phyloP scores from a whole-genome alignment of 2,797 vertebrate genomes.

The Sebastiscus tertius region DNA sequence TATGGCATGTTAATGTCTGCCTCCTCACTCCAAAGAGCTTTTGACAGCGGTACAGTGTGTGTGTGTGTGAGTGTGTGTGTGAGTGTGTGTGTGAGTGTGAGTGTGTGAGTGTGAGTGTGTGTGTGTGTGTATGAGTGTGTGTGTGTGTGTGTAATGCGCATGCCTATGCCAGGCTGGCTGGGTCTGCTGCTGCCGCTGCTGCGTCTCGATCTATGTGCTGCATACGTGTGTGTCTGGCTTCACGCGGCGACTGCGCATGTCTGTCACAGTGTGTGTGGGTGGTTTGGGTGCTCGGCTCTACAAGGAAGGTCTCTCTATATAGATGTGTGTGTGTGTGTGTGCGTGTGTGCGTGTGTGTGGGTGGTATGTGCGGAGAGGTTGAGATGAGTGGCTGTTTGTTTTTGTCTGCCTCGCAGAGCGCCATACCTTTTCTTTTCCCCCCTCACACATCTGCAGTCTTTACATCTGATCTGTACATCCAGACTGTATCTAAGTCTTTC shows the following conservation, averaged over 20 bases:
- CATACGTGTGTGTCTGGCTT: conserved; percentile 76
- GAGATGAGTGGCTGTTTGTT: conserved; percentile 79
- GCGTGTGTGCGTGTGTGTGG: conserved; percentile 15
- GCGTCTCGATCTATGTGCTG: conserved; percentile 73
- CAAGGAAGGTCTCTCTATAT: conserved; percentile 48
- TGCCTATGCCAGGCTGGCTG: conserved; percentile 46
- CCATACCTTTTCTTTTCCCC: conserved; percentile 3
- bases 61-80: conserved; percentile 22
- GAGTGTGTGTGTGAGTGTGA: conserved; percentile 11
- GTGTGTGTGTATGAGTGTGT: conserved; percentile 22
- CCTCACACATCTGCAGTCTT: conserved; percentile 38
- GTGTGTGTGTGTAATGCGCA: conserved; percentile 45
- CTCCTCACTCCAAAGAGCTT: conserved; percentile 66
- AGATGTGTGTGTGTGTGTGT: not conserved
- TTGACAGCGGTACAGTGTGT: conserved; percentile 52
- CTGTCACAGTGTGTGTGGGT: conserved; percentile 73
- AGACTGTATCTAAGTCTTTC: not conserved
- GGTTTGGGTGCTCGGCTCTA: conserved; percentile 73
- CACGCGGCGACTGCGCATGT: conserved; percentile 68
- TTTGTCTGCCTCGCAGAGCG: conserved; percentile 72
- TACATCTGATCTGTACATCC: not conserved
- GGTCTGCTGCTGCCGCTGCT: conserved; percentile 26
- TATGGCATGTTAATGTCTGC: conserved; percentile 79
- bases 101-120: conserved; percentile 19
- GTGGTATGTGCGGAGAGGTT: conserved; percentile 69